phyloP scores from a whole-genome alignment of 2,797 vertebrate genomes.

The Hyperoplus immaculatus region DNA sequence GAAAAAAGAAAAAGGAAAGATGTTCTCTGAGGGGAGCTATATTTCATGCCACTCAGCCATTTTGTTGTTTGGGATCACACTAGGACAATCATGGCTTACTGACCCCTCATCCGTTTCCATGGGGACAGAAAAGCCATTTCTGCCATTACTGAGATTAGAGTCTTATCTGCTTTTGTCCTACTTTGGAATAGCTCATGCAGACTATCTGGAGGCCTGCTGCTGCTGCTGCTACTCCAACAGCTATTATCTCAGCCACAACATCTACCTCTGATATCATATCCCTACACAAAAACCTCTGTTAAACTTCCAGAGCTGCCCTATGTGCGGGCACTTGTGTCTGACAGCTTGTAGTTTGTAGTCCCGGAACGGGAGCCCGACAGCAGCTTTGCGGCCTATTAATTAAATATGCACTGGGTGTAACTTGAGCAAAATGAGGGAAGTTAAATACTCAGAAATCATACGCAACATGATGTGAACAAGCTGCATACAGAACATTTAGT shows the following conservation, averaged over 20 bases:
- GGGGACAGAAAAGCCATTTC: conserved; percentile 76
- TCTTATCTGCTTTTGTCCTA: conserved; percentile 79
- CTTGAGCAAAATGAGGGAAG: not conserved
- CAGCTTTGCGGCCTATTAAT: not conserved
- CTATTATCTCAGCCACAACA: conserved; percentile 46
- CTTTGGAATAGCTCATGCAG: conserved; percentile 65
- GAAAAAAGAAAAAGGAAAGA: not conserved
- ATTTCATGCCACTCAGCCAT: conserved; percentile 32
- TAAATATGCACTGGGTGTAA: not conserved
- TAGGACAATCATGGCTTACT: conserved; percentile 65
- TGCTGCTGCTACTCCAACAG: conserved; percentile 37
- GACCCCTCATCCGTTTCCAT: conserved; percentile 77
- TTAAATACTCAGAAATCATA: conserved; percentile 11
- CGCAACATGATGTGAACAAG: conserved; percentile 1
- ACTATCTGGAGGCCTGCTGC: conserved; percentile 48
- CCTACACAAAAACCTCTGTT: conserved; percentile 16
- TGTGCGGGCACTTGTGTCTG: conserved; percentile 17
- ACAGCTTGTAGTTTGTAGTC: conserved; percentile 11
- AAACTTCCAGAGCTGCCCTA: conserved; percentile 29
- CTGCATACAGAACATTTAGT: not conserved
- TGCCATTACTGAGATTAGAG: conserved; percentile 79
- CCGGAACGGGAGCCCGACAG: not conserved
- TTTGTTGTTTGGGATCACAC: conserved; percentile 52
- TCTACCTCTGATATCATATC: conserved; percentile 45
- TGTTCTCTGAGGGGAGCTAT: not conserved